Conservation (phyloP, 2,113 vertebrate genomes). For the Actenoides hombroni region DNA sequence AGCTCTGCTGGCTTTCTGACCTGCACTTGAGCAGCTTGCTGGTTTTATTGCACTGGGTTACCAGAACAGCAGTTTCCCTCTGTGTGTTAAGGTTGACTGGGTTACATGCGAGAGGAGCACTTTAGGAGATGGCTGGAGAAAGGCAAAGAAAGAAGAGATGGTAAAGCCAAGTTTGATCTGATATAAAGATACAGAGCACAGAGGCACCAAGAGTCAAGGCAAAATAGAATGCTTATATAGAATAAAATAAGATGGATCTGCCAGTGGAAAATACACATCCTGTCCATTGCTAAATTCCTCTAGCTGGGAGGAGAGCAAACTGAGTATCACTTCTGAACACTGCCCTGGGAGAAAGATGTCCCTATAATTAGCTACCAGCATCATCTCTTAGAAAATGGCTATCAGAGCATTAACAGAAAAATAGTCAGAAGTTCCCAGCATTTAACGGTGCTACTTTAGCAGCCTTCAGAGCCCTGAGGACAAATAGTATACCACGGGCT, state of each 20-base stretch:
- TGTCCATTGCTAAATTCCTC: neutral
- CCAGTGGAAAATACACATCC: neutral
- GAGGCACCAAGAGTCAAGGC: neutral
- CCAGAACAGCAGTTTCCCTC: neutral
- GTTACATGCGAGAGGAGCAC: neutral
- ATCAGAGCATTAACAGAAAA: neutral
- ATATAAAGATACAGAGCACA: too few relatives aligned
- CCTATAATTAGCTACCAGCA: neutral
- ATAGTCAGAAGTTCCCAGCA: neutral
- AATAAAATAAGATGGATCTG: neutral
- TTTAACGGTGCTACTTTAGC: neutral
- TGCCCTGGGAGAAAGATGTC: neutral
- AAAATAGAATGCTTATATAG: rapidly evolving
- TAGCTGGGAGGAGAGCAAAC: neutral
- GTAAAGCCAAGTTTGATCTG: neutral
- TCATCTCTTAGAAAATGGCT: neutral
- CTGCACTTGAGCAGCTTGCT: neutral
- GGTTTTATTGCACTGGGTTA: too few relatives aligned
- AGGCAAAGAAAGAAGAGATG: neutral
- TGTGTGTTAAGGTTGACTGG: neutral
- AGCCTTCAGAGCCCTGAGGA: neutral
- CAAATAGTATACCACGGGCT: neutral
- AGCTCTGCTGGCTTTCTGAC: neutral
- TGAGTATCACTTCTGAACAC: neutral
- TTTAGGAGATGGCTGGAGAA: neutral